Evolutionary conservation across 1,140 invertebrate genomes (phyloP).

Genomic region (Lycorma delicatula): DNA sequence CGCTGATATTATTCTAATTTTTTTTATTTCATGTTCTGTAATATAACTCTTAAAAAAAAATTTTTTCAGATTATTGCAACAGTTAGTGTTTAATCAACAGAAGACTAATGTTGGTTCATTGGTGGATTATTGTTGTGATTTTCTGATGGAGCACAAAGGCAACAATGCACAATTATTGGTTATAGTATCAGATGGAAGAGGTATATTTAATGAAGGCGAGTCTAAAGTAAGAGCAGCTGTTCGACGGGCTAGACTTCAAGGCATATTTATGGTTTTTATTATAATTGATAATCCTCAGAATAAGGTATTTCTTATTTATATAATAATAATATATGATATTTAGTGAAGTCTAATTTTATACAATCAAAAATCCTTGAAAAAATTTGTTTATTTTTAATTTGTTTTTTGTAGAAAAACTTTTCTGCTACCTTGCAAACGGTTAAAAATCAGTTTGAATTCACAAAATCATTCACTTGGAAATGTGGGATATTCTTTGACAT

Average conservation of each 20-base stretch:
- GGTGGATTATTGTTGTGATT: conserved; percentile 63
- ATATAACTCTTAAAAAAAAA: no score
- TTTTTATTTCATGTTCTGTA: not conserved
- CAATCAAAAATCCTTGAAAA: not conserved
- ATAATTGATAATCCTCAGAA: conserved; percentile 89
- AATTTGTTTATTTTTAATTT: not conserved
- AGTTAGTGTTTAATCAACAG: conserved; percentile 70
- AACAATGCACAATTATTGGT: conserved; percentile 75
- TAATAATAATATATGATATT: no score
- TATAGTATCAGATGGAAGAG: conserved; percentile 90
- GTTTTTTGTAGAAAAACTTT: no score
- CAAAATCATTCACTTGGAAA: no score
- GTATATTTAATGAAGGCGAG: conserved; percentile 83
- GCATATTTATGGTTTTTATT: conserved; percentile 91
- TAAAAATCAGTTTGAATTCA: no score
- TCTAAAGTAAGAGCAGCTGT: conserved; percentile 69
- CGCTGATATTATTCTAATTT: not conserved
- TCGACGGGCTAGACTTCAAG: conserved; percentile 62
- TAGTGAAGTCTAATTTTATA: no score
- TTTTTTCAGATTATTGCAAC: conserved; percentile 53
- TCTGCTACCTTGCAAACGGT: no score
- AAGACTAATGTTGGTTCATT: conserved; percentile 72
- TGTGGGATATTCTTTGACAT: no score
- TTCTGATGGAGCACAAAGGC: conserved; percentile 44
- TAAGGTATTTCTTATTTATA: conserved; percentile 52